Base-by-base conservation (phyloP, 2,113 vertebrate genomes). In the Channa argus region DNA sequence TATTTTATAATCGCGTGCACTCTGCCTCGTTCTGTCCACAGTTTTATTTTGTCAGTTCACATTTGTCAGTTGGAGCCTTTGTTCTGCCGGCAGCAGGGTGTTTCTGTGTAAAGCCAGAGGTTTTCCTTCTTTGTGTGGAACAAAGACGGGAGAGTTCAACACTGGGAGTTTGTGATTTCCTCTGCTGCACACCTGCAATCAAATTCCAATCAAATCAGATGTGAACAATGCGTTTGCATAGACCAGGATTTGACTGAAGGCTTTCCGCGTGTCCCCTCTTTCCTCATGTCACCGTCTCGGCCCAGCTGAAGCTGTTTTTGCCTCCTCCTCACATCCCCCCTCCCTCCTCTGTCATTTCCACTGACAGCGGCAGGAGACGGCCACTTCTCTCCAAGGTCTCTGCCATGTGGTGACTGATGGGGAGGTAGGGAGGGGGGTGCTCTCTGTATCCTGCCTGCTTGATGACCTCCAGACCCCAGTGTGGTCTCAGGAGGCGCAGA, bases 121-220 rank as follows among this genome's bases (percentile, higher is more conserved):
- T 24, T 24, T 24, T 24, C 24, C 24, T 24, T 24, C 24, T 24
- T 24, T 24, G 24, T 24, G 24, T 24, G 24, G 24, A 24, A 24
- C 24, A 24, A 24, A 24, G 24, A 24, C 1, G 24, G 24, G 24
- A 24, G 24, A 24, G 24, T 24, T 24, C 24, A 24, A 24, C 24
- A 1, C 24, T 24, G 24, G 24, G 24, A 24, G 24, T 24, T 24
- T 8, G 37, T 43, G 45, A 56, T 59, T 74, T 44, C 51, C 34
- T 5, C 60, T 49, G 12, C 15, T 0, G 44, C 37, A 11, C 4
- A 15, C 10, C 5, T 41, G 15, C 64, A 74, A 52, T 55, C 68
- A 63, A 67, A 72, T 72, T 43, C 36, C 49, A 72, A 9, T 60
- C 64, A 70, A 41, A 74, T 65, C 13, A 12, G 49, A 69, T 59